A percentile compares a stretch with the other conserved stretches of the same genome.
Conservation (phyloP, 2,113 vertebrate genomes). For the Motacilla tschutschensis region DNA sequence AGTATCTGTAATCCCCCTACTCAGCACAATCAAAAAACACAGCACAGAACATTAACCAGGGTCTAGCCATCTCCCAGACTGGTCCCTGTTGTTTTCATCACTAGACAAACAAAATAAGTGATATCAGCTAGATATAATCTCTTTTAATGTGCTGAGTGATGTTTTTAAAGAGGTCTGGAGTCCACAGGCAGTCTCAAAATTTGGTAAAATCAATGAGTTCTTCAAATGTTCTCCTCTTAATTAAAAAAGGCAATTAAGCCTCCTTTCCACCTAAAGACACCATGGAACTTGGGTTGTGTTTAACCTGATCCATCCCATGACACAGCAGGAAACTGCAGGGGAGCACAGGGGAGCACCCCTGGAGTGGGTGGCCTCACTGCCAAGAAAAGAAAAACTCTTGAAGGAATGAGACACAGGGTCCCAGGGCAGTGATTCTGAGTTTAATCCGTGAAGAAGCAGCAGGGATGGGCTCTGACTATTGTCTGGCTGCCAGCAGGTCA, state of each 20-base stretch:
- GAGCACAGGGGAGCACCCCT: background rate
- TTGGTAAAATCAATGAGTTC: background rate
- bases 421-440: background rate
- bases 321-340: background rate
- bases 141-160: background rate
- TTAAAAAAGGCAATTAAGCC: background rate
- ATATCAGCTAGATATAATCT: background rate
- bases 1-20: background rate
- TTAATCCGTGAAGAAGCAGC: background rate
- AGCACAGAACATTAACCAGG: background rate
- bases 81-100: background rate
- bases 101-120: background rate
- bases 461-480: background rate
- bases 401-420: background rate
- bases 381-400: background rate
- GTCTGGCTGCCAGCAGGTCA: background rate
- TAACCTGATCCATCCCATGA: background rate
- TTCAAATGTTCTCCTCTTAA: background rate
- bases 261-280: background rate
- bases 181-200: background rate
- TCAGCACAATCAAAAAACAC: background rate
- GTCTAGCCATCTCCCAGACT: background rate
- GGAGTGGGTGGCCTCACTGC: background rate
- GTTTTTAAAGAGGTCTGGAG: background rate
- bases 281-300: background rate